Base-by-base conservation (phyloP, 2,797 vertebrate genomes). In the Malurus splendens region DNA sequence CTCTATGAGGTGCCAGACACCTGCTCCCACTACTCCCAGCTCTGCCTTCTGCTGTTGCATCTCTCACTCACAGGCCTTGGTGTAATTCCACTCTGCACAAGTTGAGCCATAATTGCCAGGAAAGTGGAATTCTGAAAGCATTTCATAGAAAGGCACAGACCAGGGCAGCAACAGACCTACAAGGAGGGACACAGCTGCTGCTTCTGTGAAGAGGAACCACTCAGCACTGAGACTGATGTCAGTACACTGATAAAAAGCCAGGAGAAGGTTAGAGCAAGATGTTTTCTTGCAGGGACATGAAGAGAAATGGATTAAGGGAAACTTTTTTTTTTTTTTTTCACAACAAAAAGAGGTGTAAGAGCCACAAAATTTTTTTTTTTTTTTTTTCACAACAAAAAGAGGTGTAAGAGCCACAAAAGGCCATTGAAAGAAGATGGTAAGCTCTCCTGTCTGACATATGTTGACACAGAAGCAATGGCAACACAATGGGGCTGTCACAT, bases 1-100 rank as follows among this genome's bases (percentile, higher is more conserved):
- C 92, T 93, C 87, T 60, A 57, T 14, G 91, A 94, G 89, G 94
- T 57, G 95, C 96, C 96, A 97, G 97, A 96, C 96, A 97, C 97
- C 97, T 97, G 96, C 94, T 96, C 94, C 94, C 94, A 77, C 89
- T 61, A 89, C 85, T 95, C 91, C 90, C 92, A 93, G 93, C 90
- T 77, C 87, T 77, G 93, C 91, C 95, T 96, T 95, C 95, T 94
- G 94, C 87, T 90, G 91, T 75, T 93, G 47, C 68, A 94, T 74
- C 41, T 82, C 95, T 93, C 56, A 25, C 64, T 77, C 86, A 66
- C 57, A 76, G 71, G 78, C 78, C 81, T 94, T 86, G 87, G 84
- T 94, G 83, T 82, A 90, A 92, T 95, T 95, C 92, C 72, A 78
- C 80, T 82, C 72, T 45, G 62, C 42, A 76, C 83, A 90, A 28